Base-by-base conservation (phyloP, 2,888 invertebrate genomes). In the Scaptomyza parva region DNA sequence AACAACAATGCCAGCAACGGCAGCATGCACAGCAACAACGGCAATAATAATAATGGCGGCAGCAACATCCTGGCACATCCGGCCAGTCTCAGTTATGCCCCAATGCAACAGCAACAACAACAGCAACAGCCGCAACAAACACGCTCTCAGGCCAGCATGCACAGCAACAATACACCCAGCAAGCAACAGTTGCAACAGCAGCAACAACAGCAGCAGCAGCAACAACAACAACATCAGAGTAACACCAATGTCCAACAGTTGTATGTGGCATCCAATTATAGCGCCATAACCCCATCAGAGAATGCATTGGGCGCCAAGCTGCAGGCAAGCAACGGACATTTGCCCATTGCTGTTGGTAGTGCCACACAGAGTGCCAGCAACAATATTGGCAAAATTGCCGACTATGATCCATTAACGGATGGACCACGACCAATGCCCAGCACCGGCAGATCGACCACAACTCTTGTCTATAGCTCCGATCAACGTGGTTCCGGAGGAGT, bases 381-480 rank as follows among this genome's bases (percentile, higher is more conserved):
- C 55, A 93, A 93, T 90, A 94, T 96, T 89, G 94, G 96, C 72
- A 93, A 95, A 92, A 96, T 96, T 77, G 95, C 95, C 74, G 96
- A 96, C 88, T 96, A 96, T 86, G 96, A 96, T 90, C 96, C 96
- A 3, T 92, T 95, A 72, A 94, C 93, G 77, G 95, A 95, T 86
- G 94, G 95, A 47, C 95, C 95, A 14, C 93, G 95, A 69, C 93
- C 93, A 48, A 93, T 94, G 66, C 95, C 95, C 0, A 96, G 95
- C 89, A 95, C 96, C 4, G 94, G 95, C 66, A 93, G 96, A 82
- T 95, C 95, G 83, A 95, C 96, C 3, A 96, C 96, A 52, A 97
- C 96, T 18, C 93, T 97, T 75, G 96, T 97, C 87, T 97, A 97
- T 92, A 96, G 96, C 81, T 96, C 95, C 43, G 95, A 95, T 90